These are phyloP conservation scores for Troilus luridus DNA, from an alignment of 2,888 invertebrate genomes.

Conservation along the genomic window DNA sequence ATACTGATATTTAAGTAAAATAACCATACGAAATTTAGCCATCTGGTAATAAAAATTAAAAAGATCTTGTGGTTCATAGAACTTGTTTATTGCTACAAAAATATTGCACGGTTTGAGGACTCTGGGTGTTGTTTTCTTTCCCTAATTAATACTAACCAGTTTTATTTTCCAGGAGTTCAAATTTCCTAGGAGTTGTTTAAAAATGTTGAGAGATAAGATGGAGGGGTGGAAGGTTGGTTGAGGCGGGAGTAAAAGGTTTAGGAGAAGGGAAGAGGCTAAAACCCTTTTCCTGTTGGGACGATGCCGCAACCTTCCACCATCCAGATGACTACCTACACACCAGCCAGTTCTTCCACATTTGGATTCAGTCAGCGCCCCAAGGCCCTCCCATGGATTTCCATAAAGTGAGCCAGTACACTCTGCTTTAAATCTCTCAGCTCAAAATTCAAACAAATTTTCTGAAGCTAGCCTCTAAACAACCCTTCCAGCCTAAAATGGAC, in stretches of 20 bases:
- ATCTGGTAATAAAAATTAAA: no score
- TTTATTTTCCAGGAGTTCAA: neutral
- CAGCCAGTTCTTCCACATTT: neutral
- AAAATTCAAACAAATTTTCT: neutral
- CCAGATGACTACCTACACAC: neutral
- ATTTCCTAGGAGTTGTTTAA: neutral
- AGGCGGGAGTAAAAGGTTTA: neutral
- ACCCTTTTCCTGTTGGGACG: slow-evolving; percentile 35
- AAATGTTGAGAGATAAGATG: neutral
- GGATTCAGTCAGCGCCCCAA: neutral
- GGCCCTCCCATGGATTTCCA: neutral
- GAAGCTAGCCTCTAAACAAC: neutral
- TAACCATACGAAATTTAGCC: no score
- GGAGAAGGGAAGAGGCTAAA: neutral
- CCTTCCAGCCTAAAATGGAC: no score
- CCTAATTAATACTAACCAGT: neutral
- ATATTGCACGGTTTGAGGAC: no score
- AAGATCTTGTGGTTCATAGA: no score
- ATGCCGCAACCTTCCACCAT: neutral
- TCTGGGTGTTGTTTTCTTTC: neutral
- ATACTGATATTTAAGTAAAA: no score
- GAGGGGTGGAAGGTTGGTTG: neutral
- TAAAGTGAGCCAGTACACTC: neutral
- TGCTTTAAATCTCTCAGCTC: neutral
- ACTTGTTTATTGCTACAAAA: no score